Percentiles rank a stretch among this genome's conserved stretches.
These are phyloP conservation scores for Eudasyphora cyanicolor DNA, from an alignment of 2,888 invertebrate species.

Conservation along the genomic window DNA sequence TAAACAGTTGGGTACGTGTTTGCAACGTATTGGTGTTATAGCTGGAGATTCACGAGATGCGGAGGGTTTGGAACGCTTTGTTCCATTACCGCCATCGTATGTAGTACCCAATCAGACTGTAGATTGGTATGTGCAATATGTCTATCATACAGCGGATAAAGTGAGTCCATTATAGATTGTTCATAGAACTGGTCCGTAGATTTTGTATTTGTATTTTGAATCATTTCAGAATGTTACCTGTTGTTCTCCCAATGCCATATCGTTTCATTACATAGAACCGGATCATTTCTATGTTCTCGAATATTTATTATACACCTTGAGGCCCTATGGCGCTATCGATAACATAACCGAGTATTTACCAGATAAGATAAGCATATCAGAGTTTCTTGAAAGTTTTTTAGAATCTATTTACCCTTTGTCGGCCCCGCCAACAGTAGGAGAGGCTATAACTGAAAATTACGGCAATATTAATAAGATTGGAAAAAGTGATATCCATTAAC, in stretches of 20 bases:
- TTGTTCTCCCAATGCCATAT: slow-evolving; percentile 95
- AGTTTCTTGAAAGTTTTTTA: background rate
- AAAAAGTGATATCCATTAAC: no score
- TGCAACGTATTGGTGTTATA: slow-evolving; percentile 90
- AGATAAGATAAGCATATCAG: background rate
- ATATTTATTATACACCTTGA: slow-evolving; percentile 94
- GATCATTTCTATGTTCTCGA: slow-evolving; percentile 96
- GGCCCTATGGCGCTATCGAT: slow-evolving; percentile 83
- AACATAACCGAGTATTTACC: background rate
- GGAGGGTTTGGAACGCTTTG: slow-evolving; percentile 92
- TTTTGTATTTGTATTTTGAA: background rate
- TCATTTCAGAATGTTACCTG: slow-evolving; percentile 88
- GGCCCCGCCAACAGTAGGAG: slow-evolving; percentile 13
- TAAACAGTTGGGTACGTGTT: slow-evolving; percentile 83
- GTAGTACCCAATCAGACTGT: slow-evolving; percentile 87
- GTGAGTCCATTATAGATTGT: slow-evolving; percentile 51
- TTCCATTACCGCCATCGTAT: slow-evolving; percentile 89
- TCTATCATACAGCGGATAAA: slow-evolving; percentile 74
- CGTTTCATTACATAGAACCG: slow-evolving; percentile 96
- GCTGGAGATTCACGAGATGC: slow-evolving; percentile 95
- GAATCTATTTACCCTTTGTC: background rate
- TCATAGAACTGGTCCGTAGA: no score
- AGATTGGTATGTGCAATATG: slow-evolving; percentile 97
- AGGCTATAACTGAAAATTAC: slow-evolving; percentile 29
- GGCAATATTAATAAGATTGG: no score